These are phyloP conservation scores for Alaudala cheleensis DNA, from an alignment of 2,113 vertebrate genomes.

Conservation along the genomic window DNA sequence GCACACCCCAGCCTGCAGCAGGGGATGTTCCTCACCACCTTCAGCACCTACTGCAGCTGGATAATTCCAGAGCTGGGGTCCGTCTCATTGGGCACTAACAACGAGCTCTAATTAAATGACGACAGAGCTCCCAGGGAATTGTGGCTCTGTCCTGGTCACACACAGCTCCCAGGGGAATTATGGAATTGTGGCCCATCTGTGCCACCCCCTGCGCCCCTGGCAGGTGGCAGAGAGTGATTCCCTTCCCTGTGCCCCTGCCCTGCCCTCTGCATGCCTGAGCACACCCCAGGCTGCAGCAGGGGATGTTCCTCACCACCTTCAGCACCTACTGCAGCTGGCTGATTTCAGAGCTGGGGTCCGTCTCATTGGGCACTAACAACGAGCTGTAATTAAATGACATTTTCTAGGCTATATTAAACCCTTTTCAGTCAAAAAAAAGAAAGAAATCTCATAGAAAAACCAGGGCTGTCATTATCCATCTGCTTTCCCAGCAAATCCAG, in stretches of 20 bases:
- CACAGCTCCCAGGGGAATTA: too few relatives aligned
- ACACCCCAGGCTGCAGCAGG: too few relatives aligned
- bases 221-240: not conserved
- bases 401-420: slow-evolving; percentile 56
- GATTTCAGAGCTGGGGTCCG: slow-evolving; percentile 3
- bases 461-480: slow-evolving; percentile 57
- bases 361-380: slow-evolving; percentile 17
- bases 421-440: slow-evolving; percentile 49
- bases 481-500: slow-evolving; percentile 26
- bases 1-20: too few relatives aligned
- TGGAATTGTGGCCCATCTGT: not conserved
- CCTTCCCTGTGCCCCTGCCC: not conserved
- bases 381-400: slow-evolving; percentile 37
- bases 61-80: too few relatives aligned
- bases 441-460: slow-evolving; percentile 39
- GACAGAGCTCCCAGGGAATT: too few relatives aligned
- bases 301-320: not conserved
- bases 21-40: too few relatives aligned
- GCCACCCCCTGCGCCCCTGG: not conserved
- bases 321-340: not conserved
- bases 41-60: too few relatives aligned
- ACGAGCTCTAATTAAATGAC: too few relatives aligned
- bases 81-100: too few relatives aligned
- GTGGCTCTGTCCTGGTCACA: too few relatives aligned
- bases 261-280: not conserved